Conservation (phyloP, 2,888 invertebrate species). For the Pseudolycoriella hygida region DNA sequence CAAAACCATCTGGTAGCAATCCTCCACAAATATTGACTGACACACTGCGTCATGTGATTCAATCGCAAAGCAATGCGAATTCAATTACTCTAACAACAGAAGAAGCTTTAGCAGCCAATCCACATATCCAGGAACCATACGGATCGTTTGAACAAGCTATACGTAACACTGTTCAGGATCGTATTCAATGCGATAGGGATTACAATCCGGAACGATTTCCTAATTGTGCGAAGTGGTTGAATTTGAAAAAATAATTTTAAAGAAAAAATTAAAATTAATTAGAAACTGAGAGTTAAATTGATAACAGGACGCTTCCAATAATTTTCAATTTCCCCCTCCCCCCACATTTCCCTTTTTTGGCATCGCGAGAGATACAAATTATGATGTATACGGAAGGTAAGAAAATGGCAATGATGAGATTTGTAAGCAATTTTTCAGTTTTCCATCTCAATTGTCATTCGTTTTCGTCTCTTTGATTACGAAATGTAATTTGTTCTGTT, state of each 20-base stretch:
- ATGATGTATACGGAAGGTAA: too few relatives aligned
- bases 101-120: slow-evolving; percentile 17
- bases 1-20: slow-evolving; percentile 20
- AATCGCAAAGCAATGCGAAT: neutral
- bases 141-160: slow-evolving; percentile 24
- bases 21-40: slow-evolving; percentile 22
- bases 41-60: slow-evolving; percentile 21
- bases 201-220: slow-evolving; percentile 26
- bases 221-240: slow-evolving; percentile 22
- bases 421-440: too few relatives aligned
- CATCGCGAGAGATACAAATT: too few relatives aligned
- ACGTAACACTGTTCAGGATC: slow-evolving; percentile 21
- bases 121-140: slow-evolving; percentile 22
- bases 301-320: too few relatives aligned
- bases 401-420: too few relatives aligned
- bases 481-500: too few relatives aligned
- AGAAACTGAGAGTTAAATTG: too few relatives aligned
- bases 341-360: too few relatives aligned
- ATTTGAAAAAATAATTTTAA: slow-evolving; percentile 2
- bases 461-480: too few relatives aligned
- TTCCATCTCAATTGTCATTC: too few relatives aligned
- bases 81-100: slow-evolving; percentile 7
- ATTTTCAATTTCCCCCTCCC: too few relatives aligned
- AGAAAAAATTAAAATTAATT: too few relatives aligned
- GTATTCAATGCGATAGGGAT: slow-evolving; percentile 24